Percentiles rank a stretch among this genome's conserved stretches.
Conservation (phyloP, 2,797 vertebrate genomes). For the Macrochelys suwanniensis region DNA sequence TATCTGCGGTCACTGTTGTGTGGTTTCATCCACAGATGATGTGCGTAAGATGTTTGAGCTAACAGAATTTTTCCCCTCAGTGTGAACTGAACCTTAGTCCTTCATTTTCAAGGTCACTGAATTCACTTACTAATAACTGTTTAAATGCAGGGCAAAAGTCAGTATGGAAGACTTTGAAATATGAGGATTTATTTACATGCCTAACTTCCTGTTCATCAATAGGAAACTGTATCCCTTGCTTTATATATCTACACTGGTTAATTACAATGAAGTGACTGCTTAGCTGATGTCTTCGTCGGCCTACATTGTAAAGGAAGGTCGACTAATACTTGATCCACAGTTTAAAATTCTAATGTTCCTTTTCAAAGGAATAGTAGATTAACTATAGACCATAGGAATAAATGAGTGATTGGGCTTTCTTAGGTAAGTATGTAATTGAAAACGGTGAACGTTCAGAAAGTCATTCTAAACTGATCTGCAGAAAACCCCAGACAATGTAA, state of each 20-base stretch:
- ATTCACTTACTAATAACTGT: neutral
- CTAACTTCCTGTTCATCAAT: neutral
- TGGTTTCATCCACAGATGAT: neutral
- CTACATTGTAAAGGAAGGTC: neutral
- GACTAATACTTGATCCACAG: neutral
- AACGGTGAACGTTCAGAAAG: neutral
- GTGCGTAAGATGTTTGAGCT: neutral
- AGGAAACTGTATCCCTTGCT: neutral
- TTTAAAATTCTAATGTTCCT: constrained; percentile 5
- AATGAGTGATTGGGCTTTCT: neutral
- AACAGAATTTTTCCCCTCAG: neutral
- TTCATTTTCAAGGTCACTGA: neutral
- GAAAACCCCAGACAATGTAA: neutral
- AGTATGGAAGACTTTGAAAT: neutral
- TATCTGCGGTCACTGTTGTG: neutral
- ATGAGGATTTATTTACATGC: neutral
- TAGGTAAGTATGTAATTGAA: neutral
- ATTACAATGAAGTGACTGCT: constrained; percentile 13
- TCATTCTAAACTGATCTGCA: neutral
- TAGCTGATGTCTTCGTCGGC: constrained; percentile 22
- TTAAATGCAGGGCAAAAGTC: neutral
- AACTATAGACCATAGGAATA: constrained; percentile 3
- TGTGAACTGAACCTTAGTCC: neutral
- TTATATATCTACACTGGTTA: neutral
- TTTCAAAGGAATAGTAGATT: constrained; percentile 46